phyloP scores from a whole-genome alignment of 1,140 invertebrate genomes.

The Drosophila athabasca region DNA sequence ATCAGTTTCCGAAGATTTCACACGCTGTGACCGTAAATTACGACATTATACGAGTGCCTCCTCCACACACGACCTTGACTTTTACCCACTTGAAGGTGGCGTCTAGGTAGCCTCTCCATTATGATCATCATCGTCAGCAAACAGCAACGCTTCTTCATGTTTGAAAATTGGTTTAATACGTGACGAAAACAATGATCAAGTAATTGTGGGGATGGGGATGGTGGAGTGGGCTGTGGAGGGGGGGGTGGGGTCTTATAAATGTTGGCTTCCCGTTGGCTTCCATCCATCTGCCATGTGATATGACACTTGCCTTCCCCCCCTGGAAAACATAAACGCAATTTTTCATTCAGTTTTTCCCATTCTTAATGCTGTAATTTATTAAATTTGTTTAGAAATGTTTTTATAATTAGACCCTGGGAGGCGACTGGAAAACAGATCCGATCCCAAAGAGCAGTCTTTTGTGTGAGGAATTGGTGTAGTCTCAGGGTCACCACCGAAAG shows the following conservation, averaged over 20 bases:
- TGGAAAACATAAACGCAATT: slow-evolving; percentile 19
- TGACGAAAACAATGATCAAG: slow-evolving; percentile 65
- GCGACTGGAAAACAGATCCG: neutral
- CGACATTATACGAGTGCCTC: too few species aligned
- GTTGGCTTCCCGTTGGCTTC: slow-evolving; percentile 37
- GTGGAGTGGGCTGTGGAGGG: too few species aligned
- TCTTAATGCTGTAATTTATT: slow-evolving; percentile 53
- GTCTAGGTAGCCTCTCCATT: slow-evolving; percentile 7
- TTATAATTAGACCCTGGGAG: slow-evolving; percentile 37
- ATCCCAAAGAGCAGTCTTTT: neutral
- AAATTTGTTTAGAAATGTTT: slow-evolving; percentile 52
- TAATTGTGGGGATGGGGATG: slow-evolving; percentile 40
- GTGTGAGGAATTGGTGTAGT: too few species aligned
- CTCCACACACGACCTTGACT: slow-evolving; percentile 54
- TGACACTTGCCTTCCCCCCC: slow-evolving; percentile 28
- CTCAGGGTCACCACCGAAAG: too few species aligned
- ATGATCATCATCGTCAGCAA: slow-evolving; percentile 7
- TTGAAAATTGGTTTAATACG: slow-evolving; percentile 56
- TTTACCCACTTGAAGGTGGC: slow-evolving; percentile 41
- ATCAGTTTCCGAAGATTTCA: slow-evolving; percentile 42
- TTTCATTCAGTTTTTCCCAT: slow-evolving; percentile 26
- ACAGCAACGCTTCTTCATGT: slow-evolving; percentile 33
- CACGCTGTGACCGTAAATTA: slow-evolving; percentile 4
- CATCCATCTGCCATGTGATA: slow-evolving; percentile 1
- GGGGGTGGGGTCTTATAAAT: slow-evolving; percentile 21